Percentiles rank a stretch among this genome's conserved stretches.
Conservation (phyloP, 2,797 vertebrate genomes). For the Ctenosaura bakeri region DNA sequence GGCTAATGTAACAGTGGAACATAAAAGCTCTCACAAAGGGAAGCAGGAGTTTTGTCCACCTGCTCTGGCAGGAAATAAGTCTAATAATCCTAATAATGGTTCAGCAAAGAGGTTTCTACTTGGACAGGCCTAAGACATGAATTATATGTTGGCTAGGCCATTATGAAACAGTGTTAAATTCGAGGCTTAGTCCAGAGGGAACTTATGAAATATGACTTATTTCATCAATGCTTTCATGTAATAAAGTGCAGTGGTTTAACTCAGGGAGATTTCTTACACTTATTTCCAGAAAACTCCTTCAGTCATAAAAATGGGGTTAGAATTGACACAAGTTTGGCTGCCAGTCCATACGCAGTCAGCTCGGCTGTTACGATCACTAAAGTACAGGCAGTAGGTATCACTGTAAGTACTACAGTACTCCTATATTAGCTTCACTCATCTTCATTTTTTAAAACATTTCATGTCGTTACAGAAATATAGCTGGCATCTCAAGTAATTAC, state of each 20-base stretch:
- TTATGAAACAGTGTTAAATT: constrained; percentile 71
- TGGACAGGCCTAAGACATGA: constrained; percentile 51
- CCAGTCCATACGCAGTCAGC: constrained; percentile 45
- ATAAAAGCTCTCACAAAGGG: background rate
- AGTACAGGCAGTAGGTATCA: constrained; percentile 37
- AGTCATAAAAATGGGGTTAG: constrained; percentile 63
- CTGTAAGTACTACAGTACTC: constrained; percentile 53
- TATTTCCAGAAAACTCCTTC: constrained; percentile 72
- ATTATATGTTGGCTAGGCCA: constrained; percentile 60
- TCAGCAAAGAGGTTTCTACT: constrained; percentile 51
- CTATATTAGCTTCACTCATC: constrained; percentile 55
- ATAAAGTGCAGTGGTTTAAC: constrained; percentile 77
- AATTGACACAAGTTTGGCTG: constrained; percentile 67
- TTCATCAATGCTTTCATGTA: constrained; percentile 75
- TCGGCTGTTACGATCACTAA: constrained; percentile 44
- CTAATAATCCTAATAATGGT: constrained; percentile 31
- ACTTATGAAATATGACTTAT: constrained; percentile 71
- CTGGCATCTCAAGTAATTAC: constrained; percentile 62
- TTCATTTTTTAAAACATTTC: constrained; percentile 51
- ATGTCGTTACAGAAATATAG: constrained; percentile 67
- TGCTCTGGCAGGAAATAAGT: constrained; percentile 22
- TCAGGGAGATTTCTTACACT: constrained; percentile 70
- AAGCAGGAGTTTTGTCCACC: constrained; percentile 28
- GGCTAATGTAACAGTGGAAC: background rate
- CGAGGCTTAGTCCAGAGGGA: constrained; percentile 68